These are phyloP conservation scores for Aelia acuminata DNA, from an alignment of 2,888 invertebrate genomes.

Conservation along the genomic window DNA sequence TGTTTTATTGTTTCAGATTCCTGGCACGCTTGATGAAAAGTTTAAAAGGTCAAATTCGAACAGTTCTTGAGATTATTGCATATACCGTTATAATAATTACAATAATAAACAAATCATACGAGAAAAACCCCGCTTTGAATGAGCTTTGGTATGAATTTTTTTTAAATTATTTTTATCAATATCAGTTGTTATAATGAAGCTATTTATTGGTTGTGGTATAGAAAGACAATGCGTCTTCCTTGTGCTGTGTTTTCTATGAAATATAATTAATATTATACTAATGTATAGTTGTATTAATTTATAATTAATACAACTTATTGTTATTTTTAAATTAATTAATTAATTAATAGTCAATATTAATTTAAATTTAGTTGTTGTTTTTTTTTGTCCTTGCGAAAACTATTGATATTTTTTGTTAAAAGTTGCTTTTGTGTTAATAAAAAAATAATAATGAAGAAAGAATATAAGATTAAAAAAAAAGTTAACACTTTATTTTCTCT, in stretches of 20 bases:
- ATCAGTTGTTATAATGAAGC: conserved; percentile 30
- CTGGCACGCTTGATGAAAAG: conserved; percentile 75
- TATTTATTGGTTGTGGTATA: conserved; percentile 44
- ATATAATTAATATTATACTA: conserved; percentile 27
- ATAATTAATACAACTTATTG: too few species aligned
- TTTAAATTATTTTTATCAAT: conserved; percentile 29
- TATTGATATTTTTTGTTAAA: conserved; percentile 25
- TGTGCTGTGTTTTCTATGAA: conserved; percentile 42
- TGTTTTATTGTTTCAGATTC: conserved; percentile 71
- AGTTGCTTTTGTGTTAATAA: not conserved
- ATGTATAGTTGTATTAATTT: conserved; percentile 39
- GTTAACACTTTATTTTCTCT: not conserved
- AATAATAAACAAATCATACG: not conserved
- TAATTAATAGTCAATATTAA: too few species aligned
- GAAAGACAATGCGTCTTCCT: conserved; percentile 28
- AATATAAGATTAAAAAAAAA: not conserved
- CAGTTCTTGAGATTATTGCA: conserved; percentile 21
- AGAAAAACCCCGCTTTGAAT: not conserved
- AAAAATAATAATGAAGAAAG: not conserved
- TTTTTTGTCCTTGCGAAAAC: not conserved
- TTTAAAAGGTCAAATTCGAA: conserved; percentile 69
- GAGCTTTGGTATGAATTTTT: conserved; percentile 39
- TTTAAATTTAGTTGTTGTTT: too few species aligned
- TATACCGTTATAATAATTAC: not conserved
- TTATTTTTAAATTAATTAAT: too few species aligned